Evolutionary conservation across 2,797 vertebrate genomes (phyloP), one percentile per base, ranked within the genome.

Genomic region (Alosa sapidissima): DNA sequence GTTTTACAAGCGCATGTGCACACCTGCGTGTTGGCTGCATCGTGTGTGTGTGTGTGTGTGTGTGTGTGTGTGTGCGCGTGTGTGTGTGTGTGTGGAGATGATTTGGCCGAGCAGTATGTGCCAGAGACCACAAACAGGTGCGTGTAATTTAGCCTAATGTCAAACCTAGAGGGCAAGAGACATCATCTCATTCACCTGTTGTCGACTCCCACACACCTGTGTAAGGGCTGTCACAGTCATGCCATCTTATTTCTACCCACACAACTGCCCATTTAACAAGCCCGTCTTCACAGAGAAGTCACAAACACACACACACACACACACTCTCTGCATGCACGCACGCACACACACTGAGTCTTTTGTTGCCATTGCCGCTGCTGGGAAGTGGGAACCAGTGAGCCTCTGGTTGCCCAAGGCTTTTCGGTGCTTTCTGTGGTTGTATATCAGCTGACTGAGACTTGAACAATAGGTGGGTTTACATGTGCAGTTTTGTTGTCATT

Each of bases 71-170:
- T 6, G 21, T 28, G 41, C 41, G 55, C 16, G 45, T 49, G 62
- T 13, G 48, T 75, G 48, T n/a, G n/a, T 72, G 24, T 68, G 33
- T 13, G 65, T 11, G 65, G 11, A 14, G 11, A 36, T 28, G 48
- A 54, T 85, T 81, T 87, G 91, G 90, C 89, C 92, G 5, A 75
- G 68, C 33, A 16, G 68, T 41, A 45, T 75, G 68, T 14, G 41
- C 16, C 33, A 45, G 33, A 75, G 68, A 75, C 33, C 36, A 45
- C 68, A 75, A 14, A 41, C 68, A 75, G 68, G 68, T 45, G 68
- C 41, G 9, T 75, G 68, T 45, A 75, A 75, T 75, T 75, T 75
- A 41, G 33, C 14, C 13, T 45, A 75, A 45, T 75, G 33, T 14
- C 68, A 75, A 19, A 36, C 33, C 33, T 41, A 33, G 3, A 41